A percentile compares a stretch with the other conserved stretches of the same genome.
Evolutionary conservation across 2,113 vertebrate genomes (phyloP).

Genomic region (Anthoscopus minutus): DNA sequence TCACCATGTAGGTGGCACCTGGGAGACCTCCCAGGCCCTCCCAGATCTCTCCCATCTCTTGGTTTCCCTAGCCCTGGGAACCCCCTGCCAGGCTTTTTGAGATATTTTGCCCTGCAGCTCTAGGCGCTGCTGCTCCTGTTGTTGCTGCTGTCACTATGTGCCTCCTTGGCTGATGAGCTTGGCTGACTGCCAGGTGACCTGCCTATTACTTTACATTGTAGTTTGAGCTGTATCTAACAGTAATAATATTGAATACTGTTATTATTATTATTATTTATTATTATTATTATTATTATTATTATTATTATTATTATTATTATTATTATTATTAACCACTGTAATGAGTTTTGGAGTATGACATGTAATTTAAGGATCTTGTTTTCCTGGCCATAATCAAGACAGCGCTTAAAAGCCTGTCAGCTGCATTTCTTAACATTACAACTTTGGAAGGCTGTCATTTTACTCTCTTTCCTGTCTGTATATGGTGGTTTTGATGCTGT

Average conservation of each 20-base stretch:
- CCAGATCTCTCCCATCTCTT: background rate
- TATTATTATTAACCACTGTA: too few species aligned
- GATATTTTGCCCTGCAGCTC: background rate
- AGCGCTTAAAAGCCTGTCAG: background rate
- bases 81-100: background rate
- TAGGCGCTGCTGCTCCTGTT: background rate
- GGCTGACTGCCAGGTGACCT: background rate
- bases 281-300: too few species aligned
- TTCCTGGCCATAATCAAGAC: background rate
- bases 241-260: background rate
- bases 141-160: background rate
- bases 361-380: background rate
- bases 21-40: background rate
- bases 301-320: too few species aligned
- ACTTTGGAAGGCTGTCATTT: background rate
- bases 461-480: background rate
- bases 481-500: background rate
- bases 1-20: background rate
- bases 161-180: background rate
- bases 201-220: background rate
- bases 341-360: background rate
- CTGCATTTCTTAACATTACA: background rate
- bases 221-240: background rate
- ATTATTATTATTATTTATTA: too few species aligned
- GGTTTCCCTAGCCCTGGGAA: background rate